These are phyloP conservation scores for Hafferia zeledoni DNA, from an alignment of 2,797 vertebrate species.

Conservation along the genomic window DNA sequence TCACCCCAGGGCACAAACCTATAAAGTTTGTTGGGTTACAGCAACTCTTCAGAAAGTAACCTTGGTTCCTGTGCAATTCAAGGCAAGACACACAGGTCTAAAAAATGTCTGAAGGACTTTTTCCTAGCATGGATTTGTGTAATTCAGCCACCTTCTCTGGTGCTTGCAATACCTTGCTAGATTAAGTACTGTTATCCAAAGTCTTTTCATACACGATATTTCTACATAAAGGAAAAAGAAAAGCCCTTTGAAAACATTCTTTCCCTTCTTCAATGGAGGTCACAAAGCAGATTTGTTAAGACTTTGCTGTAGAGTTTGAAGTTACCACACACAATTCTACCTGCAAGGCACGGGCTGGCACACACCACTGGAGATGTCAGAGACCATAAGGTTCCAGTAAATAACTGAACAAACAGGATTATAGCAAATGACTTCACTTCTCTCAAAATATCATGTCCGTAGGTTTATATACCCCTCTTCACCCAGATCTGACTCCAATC, in stretches of 20 bases:
- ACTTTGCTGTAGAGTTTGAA: neutral
- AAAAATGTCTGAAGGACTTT: neutral
- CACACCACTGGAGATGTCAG: neutral
- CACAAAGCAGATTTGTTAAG: neutral
- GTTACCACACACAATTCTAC: neutral
- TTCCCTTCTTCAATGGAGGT: neutral
- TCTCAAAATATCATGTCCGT: fast-evolving
- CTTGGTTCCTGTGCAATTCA: neutral
- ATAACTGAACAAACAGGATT: neutral
- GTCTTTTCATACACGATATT: neutral
- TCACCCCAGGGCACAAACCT: neutral
- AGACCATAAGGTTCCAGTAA: neutral
- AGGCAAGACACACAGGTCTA: neutral
- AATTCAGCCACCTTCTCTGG: neutral
- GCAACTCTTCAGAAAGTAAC: neutral
- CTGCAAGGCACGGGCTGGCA: neutral
- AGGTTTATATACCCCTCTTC: neutral
- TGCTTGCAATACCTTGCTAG: neutral
- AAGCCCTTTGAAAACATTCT: neutral
- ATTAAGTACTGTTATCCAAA: neutral
- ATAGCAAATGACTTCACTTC: fast-evolving
- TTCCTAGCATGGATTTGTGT: neutral
- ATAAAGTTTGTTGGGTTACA: neutral
- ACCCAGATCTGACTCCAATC: neutral
- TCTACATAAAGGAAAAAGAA: neutral